These are phyloP conservation scores for Lathronympha strigana DNA, from an alignment of 2,888 invertebrate species.

Conservation along the genomic window DNA sequence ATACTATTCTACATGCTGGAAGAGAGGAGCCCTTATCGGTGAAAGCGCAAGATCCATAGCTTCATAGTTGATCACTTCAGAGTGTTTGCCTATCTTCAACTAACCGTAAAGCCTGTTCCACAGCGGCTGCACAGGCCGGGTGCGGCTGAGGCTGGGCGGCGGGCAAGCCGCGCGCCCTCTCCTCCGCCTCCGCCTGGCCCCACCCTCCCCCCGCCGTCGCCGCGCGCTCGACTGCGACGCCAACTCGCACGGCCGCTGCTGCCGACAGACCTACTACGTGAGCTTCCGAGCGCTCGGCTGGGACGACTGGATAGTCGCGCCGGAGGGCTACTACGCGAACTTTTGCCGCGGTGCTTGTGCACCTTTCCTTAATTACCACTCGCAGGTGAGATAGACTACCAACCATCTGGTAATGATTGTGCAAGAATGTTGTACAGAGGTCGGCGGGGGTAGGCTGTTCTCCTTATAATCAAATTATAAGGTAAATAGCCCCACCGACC, in stretches of 20 bases:
- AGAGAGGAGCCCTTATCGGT: no score
- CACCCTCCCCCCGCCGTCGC: slow-evolving; percentile 88
- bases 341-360: slow-evolving; percentile 96
- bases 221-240: slow-evolving; percentile 93
- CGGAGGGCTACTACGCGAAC: slow-evolving; percentile 96
- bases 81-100: no score
- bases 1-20: no score
- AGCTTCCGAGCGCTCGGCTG: slow-evolving; percentile 95
- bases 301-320: slow-evolving; percentile 98
- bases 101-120: not conserved
- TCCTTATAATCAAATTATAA: no score
- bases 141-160: slow-evolving; percentile 86
- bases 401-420: no score
- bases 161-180: slow-evolving; percentile 90
- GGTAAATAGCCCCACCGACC: no score
- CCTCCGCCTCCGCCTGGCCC: slow-evolving; percentile 91
- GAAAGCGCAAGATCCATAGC: no score
- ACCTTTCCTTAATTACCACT: slow-evolving; percentile 93
- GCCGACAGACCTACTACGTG: slow-evolving; percentile 96
- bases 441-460: no score
- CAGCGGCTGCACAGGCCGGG: slow-evolving; percentile 90
- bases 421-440: no score
- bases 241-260: slow-evolving; percentile 84
- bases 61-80: no score
- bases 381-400: slow-evolving; percentile 85